These are phyloP conservation scores for Eulithis testata DNA, from an alignment of 2,888 invertebrate species.

Conservation along the genomic window DNA sequence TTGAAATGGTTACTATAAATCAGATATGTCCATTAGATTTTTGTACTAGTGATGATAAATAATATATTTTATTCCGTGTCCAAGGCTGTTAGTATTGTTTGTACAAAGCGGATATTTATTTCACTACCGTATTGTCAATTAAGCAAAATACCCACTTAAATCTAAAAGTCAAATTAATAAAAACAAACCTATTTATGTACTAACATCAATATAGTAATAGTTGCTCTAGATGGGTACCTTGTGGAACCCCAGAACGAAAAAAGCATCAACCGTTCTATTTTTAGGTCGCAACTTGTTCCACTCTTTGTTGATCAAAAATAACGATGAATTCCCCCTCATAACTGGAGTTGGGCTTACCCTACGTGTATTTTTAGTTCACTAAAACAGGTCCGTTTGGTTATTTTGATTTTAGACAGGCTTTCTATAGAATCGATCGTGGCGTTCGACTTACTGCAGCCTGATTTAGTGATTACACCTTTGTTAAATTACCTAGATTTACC, in stretches of 20 bases:
- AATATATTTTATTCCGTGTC: neutral
- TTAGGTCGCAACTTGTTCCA: slow-evolving; percentile 66
- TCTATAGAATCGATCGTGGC: slow-evolving; percentile 28
- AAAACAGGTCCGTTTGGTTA: slow-evolving; percentile 38
- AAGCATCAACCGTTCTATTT: slow-evolving; percentile 70
- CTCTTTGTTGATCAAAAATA: slow-evolving; percentile 74
- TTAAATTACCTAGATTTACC: no score
- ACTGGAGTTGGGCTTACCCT: slow-evolving; percentile 46
- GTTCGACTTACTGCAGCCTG: neutral
- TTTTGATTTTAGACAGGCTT: slow-evolving; percentile 34
- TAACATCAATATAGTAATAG: neutral
- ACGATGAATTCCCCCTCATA: slow-evolving; percentile 56
- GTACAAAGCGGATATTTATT: neutral
- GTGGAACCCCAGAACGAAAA: slow-evolving; percentile 45
- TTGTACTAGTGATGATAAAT: neutral
- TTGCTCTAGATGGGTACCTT: neutral
- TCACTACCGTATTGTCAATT: neutral
- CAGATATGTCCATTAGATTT: neutral
- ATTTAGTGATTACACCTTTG: neutral
- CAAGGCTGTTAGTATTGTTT: slow-evolving; percentile 2
- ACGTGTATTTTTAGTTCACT: slow-evolving; percentile 36
- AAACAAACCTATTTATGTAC: neutral
- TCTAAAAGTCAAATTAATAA: neutral
- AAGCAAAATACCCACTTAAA: neutral
- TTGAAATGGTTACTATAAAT: no score